These are phyloP conservation scores for Ceratosolen solmsi DNA, from an alignment of 1,140 invertebrate genomes.

Conservation along the genomic window DNA sequence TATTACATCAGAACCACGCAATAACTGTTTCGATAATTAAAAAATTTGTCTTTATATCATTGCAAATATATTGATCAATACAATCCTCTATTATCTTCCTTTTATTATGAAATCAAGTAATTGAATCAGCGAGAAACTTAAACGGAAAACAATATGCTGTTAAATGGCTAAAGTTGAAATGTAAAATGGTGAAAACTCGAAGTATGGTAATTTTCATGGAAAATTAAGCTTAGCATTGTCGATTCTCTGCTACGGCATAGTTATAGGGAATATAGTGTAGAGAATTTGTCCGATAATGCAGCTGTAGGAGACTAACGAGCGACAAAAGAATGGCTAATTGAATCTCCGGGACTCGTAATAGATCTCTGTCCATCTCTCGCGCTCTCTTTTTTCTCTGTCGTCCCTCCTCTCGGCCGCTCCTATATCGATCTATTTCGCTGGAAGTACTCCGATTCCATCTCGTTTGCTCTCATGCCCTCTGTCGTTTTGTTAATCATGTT, in stretches of 20 bases:
- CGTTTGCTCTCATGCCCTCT: not conserved
- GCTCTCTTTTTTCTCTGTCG: not conserved
- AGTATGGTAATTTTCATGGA: slow-evolving; percentile 17
- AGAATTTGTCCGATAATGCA: not conserved
- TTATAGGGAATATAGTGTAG: not conserved
- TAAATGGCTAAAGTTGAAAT: not conserved
- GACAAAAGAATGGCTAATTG: slow-evolving; percentile 51
- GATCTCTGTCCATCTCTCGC: not conserved
- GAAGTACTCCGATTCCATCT: not conserved
- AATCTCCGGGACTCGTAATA: slow-evolving; percentile 36
- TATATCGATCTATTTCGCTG: not conserved
- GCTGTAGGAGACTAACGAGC: slow-evolving; percentile 35
- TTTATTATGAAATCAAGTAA: no score
- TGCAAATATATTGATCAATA: no score
- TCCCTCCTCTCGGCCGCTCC: not conserved
- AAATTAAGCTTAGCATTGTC: slow-evolving; percentile 38
- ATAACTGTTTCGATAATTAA: no score
- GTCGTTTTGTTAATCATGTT: not conserved
- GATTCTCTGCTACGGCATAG: slow-evolving; percentile 4
- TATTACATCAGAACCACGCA: no score
- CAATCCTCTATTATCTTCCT: no score
- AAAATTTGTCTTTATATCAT: no score
- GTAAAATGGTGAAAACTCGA: not conserved
- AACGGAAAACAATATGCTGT: no score
- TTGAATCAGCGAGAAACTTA: no score